These are phyloP conservation scores for Micronycteris hirsuta DNA, from an alignment of 2,113 vertebrate genomes.

Conservation along the genomic window DNA sequence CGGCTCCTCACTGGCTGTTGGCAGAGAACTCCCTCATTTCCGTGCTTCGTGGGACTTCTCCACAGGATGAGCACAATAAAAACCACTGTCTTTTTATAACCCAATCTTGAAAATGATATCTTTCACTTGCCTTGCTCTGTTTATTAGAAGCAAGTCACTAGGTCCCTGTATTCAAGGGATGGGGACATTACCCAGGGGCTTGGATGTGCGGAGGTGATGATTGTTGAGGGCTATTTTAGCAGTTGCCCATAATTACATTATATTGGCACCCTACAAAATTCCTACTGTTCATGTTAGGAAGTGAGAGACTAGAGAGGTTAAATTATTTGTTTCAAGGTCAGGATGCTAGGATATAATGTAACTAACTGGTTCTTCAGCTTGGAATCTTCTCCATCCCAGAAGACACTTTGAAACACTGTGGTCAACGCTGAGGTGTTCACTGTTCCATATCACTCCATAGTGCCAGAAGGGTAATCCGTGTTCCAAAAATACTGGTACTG, in stretches of 20 bases:
- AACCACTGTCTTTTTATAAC: neutral
- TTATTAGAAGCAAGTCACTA: neutral
- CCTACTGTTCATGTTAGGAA: neutral
- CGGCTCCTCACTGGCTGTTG: neutral
- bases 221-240: neutral
- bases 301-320: neutral
- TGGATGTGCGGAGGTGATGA: neutral
- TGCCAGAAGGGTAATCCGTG: neutral
- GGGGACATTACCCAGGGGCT: neutral
- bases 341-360: neutral
- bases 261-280: neutral
- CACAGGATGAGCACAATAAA: neutral
- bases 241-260: neutral
- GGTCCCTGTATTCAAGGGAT: neutral
- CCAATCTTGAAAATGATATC: neutral
- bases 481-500: neutral
- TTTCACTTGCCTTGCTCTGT: neutral
- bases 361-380: neutral
- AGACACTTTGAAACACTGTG: neutral
- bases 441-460: fast-evolving
- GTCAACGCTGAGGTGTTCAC: neutral
- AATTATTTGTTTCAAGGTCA: neutral
- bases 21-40: neutral
- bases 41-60: neutral
- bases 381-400: neutral